These are phyloP conservation scores for Diadumene lineata DNA, from an alignment of 92 coral and sea anemone species.

Conservation along the genomic window DNA sequence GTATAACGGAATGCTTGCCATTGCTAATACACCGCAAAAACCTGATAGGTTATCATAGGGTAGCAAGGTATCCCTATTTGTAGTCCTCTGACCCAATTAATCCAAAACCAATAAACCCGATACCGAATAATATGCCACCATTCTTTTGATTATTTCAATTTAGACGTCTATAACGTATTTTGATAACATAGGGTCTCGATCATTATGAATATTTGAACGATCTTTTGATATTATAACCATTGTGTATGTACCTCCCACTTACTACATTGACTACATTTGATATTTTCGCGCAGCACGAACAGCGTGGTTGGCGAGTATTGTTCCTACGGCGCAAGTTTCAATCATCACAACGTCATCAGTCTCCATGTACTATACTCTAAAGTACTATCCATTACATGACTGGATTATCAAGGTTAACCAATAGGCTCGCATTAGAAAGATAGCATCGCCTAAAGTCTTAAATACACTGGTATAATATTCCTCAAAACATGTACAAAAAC, in stretches of 20 bases:
- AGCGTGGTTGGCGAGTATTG: neutral
- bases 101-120: neutral
- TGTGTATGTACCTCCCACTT: neutral
- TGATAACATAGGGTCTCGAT: neutral
- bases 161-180: neutral
- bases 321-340: constrained; percentile 12
- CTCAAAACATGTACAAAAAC: neutral
- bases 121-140: neutral
- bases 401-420: neutral
- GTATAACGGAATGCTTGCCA: constrained; percentile 1
- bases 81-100: constrained; percentile 2
- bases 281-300: neutral
- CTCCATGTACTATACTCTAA: too few species aligned
- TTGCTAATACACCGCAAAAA: neutral
- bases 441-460: neutral
- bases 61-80: neutral
- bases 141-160: neutral
- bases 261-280: neutral
- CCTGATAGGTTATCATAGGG: constrained; percentile 9
- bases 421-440: neutral
- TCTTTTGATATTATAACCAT: neutral
- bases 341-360: neutral
- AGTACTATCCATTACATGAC: neutral
- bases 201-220: neutral
- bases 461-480: neutral